Evolutionary conservation across 2,888 invertebrate genomes (phyloP).

Genomic region (Plusia festucae): DNA sequence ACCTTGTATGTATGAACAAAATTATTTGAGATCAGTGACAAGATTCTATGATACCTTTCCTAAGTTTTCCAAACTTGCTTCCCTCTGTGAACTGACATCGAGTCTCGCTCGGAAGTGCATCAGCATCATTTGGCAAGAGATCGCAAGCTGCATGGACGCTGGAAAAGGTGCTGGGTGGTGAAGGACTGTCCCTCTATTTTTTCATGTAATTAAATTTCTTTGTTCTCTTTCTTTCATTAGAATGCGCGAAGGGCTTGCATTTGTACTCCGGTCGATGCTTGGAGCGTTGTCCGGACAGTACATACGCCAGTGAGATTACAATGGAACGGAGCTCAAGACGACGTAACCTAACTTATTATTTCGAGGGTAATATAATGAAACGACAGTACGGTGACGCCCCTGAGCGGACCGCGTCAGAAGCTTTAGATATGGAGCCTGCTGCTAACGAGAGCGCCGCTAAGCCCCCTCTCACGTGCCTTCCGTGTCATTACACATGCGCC

Average conservation of each 20-base stretch:
- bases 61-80: constrained; percentile 67
- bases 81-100: constrained; percentile 72
- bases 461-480: constrained; percentile 87
- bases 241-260: constrained; percentile 90
- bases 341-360: constrained; percentile 78
- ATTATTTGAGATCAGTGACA: constrained; percentile 89
- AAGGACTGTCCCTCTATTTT: constrained; percentile 71
- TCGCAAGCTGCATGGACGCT: constrained; percentile 85
- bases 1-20: constrained; percentile 67
- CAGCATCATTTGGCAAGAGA: constrained; percentile 79
- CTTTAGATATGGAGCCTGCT: constrained; percentile 77
- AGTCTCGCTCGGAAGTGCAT: constrained; percentile 72
- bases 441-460: constrained; percentile 60
- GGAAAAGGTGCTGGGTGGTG: constrained; percentile 84
- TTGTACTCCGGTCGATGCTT: constrained; percentile 90
- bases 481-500: constrained; percentile 94
- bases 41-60: constrained; percentile 79
- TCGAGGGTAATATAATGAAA: constrained; percentile 73
- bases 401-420: constrained; percentile 71
- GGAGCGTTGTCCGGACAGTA: constrained; percentile 88
- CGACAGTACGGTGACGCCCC: constrained; percentile 67
- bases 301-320: constrained; percentile 82
- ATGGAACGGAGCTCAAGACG: constrained; percentile 79
- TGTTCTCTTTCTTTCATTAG: constrained; percentile 90
- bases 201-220: constrained; percentile 75